A percentile compares a stretch with the other conserved stretches of the same genome.
Conservation (phyloP, 2,888 invertebrate genomes). For the Philhelius pedissequus region DNA sequence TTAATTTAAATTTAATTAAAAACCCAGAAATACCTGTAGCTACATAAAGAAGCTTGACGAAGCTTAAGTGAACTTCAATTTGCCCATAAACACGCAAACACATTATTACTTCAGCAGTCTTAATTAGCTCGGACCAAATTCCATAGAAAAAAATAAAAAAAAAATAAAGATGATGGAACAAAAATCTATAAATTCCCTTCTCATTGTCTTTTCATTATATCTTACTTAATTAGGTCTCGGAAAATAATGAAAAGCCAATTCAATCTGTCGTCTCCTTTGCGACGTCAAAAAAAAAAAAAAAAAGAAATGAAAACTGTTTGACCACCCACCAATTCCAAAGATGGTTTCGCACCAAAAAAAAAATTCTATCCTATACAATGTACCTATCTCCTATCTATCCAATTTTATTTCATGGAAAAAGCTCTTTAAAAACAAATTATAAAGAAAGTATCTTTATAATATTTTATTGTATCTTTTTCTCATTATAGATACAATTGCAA, state of each 20-base stretch:
- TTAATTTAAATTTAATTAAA: neutral
- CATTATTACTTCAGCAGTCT: neutral
- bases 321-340: neutral
- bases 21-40: neutral
- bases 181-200: neutral
- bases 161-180: neutral
- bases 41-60: neutral
- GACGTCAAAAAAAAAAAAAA: neutral
- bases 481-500: constrained; percentile 62
- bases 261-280: neutral
- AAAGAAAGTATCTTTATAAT: constrained; percentile 15
- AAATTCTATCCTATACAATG: too few relatives aligned
- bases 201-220: constrained; percentile 1
- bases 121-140: neutral
- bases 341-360: neutral
- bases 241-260: constrained; percentile 41
- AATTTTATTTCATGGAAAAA: neutral
- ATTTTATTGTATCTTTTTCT: constrained; percentile 58
- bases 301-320: neutral
- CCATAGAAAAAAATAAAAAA: neutral
- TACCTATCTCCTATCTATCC: too few relatives aligned
- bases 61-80: neutral
- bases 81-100: neutral
- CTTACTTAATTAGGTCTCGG: constrained; percentile 24
- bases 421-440: neutral